A percentile compares a stretch with the other conserved stretches of the same genome.
Conservation (phyloP, 2,888 invertebrate species). For the Drosophila maculinotata region DNA sequence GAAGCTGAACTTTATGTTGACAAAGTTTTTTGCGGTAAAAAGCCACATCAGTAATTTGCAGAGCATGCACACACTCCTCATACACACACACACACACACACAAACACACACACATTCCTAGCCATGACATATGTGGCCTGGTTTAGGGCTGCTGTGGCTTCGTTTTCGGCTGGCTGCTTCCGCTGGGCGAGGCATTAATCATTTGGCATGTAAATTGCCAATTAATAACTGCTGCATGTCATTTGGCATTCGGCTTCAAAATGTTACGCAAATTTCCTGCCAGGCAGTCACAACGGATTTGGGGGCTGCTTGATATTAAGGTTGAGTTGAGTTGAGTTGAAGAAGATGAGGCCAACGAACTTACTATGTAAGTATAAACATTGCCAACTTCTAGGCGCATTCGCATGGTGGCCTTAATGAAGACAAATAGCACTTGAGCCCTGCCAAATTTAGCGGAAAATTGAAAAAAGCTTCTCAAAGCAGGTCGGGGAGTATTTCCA, state of each 20-base stretch:
- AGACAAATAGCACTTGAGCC: conserved; percentile 82
- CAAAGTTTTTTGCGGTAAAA: conserved; percentile 80
- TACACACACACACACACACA: conserved; percentile 31
- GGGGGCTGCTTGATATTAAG: conserved; percentile 9
- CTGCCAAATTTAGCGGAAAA: conserved; percentile 84
- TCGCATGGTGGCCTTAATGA: conserved; percentile 74
- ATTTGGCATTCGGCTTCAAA: conserved; percentile 72
- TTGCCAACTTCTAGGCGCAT: conserved; percentile 72
- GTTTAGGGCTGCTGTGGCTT: conserved; percentile 67
- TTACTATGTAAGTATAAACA: conserved; percentile 48
- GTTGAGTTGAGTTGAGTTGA: conserved; percentile 4
- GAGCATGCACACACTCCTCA: conserved; percentile 46
- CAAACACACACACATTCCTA: conserved; percentile 20
- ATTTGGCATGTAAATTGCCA: conserved; percentile 81
- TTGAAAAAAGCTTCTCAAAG: conserved; percentile 81
- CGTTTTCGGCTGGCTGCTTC: conserved; percentile 68
- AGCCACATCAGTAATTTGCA: conserved; percentile 81
- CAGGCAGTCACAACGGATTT: conserved; percentile 22
- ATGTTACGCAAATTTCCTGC: conserved; percentile 58
- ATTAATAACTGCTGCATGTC: conserved; percentile 82
- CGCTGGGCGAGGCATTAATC: conserved; percentile 74
- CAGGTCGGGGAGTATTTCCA: conserved; percentile 32
- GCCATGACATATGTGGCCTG: conserved; percentile 67
- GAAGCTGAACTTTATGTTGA: conserved; percentile 74
- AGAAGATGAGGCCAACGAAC: conserved; percentile 53